phyloP scores from a whole-genome alignment of 2,888 invertebrate genomes.

The Antheraea yamamai region DNA sequence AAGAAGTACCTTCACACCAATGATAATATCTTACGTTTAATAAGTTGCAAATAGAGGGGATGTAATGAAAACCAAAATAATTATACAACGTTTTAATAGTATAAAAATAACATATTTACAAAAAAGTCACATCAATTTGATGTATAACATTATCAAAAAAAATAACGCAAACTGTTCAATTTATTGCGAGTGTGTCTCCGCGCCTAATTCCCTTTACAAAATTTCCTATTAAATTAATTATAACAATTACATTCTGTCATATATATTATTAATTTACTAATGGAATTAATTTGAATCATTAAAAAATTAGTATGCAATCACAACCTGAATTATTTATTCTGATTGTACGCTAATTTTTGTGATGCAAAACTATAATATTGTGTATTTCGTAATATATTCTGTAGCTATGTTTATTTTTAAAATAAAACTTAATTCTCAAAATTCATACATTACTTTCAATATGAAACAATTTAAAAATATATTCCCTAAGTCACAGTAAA shows the following conservation, averaged over 20 bases:
- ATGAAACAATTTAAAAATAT: neutral
- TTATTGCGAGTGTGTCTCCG: neutral
- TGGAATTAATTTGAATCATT: neutral
- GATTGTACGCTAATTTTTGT: neutral
- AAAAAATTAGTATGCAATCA: neutral
- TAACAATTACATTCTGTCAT: neutral
- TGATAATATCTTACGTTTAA: too few species aligned
- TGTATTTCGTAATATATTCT: neutral
- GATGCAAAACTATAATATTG: neutral
- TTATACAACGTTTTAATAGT: conserved; percentile 67
- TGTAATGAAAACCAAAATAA: conserved; percentile 23
- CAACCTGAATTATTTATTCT: neutral
- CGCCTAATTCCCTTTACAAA: neutral
- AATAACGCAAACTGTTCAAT: conserved; percentile 6
- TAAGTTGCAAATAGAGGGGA: neutral
- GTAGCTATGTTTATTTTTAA: neutral
- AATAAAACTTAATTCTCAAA: neutral
- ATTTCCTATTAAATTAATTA: neutral
- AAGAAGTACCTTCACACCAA: too few species aligned
- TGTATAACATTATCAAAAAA: conserved; percentile 43
- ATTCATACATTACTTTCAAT: too few species aligned
- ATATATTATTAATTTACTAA: neutral
- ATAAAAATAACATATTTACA: conserved; percentile 80
- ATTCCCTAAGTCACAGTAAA: neutral
- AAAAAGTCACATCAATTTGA: conserved; percentile 78